Evolutionary conservation across 2,888 invertebrate genomes (phyloP), one percentile per base, ranked within the genome.

Genomic region (Harpagoxenus sublaevis): DNA sequence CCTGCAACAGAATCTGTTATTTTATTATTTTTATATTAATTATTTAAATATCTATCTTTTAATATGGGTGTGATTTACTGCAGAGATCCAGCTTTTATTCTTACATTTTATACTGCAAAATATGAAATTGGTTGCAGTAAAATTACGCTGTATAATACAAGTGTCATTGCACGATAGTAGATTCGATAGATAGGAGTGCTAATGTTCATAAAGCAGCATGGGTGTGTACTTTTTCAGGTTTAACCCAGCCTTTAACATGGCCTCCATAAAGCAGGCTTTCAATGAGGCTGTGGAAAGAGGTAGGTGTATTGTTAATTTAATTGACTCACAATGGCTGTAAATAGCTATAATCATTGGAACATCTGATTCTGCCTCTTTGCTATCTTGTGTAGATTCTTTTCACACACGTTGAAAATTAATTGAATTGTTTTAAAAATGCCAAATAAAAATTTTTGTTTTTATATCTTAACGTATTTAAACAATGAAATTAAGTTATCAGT

Each of bases 231-330:
- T 78, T 55, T 96, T 87, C 96, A 98, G 98, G 97, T 98, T 98
- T 96, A 98, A 98, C 96, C 98, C 98, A 95, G 97, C 98, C 94
- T 98, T 98, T 96, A 98, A 98, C 95, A 98, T 98, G 97, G 98
- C 98, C 95, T 98, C 98, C 93, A 98, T 98, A 95, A 98, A 98
- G 94, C 98, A 98, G 96, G 98, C 98, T 94, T 97, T 98, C 96
- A 98, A 98, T 96, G 98, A 98, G 96, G 98, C 98, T 90, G 98
- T 98, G 90, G 98, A 98, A 96, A 96, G 98, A 97, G 98, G 98
- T 98, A 96, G 96, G 96, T 95, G 88, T 85, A 71, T 66, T 83
- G 51, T 75, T 71, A 18, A 39, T 57, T 28, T 51, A 78, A 84
- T 63, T 83, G 28, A 55, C 42, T 79, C 35, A 48, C 48, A 62